Percentiles rank a stretch among this genome's conserved stretches.
phyloP scores from a whole-genome alignment of 2,888 invertebrate species.

The Epicampocera succincta region DNA sequence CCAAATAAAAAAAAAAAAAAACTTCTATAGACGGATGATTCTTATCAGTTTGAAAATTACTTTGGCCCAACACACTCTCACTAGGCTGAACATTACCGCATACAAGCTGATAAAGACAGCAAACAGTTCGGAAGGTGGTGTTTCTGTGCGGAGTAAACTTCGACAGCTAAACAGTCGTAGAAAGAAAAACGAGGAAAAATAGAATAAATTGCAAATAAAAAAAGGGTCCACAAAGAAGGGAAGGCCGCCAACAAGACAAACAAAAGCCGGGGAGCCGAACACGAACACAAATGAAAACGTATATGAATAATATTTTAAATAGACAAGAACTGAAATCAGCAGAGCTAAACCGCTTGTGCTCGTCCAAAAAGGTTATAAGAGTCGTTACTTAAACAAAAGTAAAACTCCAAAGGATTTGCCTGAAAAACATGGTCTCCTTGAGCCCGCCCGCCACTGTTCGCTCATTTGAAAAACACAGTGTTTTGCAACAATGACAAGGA shows the following conservation, averaged over 20 bases:
- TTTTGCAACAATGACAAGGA: no score
- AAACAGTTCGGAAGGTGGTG: conserved; percentile 13
- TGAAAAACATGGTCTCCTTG: neutral
- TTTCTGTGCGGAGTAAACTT: neutral
- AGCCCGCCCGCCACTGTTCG: neutral
- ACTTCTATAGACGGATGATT: conserved; percentile 57
- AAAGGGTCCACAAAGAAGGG: neutral
- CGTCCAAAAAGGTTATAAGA: neutral
- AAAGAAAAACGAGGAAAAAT: conserved; percentile 16
- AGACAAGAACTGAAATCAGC: no score
- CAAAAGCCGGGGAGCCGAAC: neutral
- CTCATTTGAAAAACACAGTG: neutral
- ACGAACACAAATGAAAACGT: neutral
- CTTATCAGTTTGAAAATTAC: conserved; percentile 71
- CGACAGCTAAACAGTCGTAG: conserved; percentile 49
- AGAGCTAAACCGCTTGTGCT: no score
- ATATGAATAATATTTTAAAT: no score
- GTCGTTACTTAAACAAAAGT: neutral
- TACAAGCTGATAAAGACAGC: conserved; percentile 30
- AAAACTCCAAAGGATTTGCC: neutral
- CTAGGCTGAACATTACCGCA: conserved; percentile 41
- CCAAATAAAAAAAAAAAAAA: neutral
- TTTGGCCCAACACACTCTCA: conserved; percentile 62
- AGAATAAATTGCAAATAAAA: no score
- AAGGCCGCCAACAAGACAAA: no score